Base-by-base conservation (phyloP, 1,140 invertebrate genomes). In the Achatina immaculata region DNA sequence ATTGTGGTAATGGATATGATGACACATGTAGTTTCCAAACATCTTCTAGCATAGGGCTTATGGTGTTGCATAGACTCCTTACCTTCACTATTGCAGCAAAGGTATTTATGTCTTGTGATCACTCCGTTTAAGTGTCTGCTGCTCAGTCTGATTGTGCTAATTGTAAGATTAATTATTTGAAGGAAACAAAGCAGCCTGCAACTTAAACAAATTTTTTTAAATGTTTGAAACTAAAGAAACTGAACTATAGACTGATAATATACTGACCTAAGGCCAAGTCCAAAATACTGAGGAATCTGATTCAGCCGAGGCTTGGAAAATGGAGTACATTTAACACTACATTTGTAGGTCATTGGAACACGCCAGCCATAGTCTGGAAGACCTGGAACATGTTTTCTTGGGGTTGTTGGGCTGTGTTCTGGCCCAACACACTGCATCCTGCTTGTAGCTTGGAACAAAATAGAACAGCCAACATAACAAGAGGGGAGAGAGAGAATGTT, bases 281-380 rank as follows among this genome's bases (percentile, higher is more conserved):
- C 93, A 84, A 95, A 87, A 83, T 95, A 90, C 71, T 93, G 92
- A 74, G 93, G 92, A 45, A 95, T 91, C 90, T 96, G 95, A 80
- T 92, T 93, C 2, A 95, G 88, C 84, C 93, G 92, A 19, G 95
- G 94, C 82, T 91, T 91, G 38, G 94, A 90, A 85, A 94, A 93
- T 86, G 95, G 95, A 82, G 94, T 93, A 87, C 95, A 93, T 90
- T 94, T 94, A 87, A 96, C 93, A 21, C 94, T 93, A 92, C 94
- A 96, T 83, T 93, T 92, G 92, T 96, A 94, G 90, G 95, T 93
- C 82, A 96, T 92, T 83, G 93, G 92, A 19, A 92, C 82, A 72
- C 91, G 80, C 74, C 96, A 91, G 55, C 90, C 90, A 81, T 83
- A 90, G 65, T 89, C 84, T 34, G 90, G 90, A 4, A 91, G 42